A percentile compares a stretch with the other conserved stretches of the same genome.
Evolutionary conservation across 2,797 vertebrate species (phyloP).

Genomic region (Eulemur albifrons): DNA sequence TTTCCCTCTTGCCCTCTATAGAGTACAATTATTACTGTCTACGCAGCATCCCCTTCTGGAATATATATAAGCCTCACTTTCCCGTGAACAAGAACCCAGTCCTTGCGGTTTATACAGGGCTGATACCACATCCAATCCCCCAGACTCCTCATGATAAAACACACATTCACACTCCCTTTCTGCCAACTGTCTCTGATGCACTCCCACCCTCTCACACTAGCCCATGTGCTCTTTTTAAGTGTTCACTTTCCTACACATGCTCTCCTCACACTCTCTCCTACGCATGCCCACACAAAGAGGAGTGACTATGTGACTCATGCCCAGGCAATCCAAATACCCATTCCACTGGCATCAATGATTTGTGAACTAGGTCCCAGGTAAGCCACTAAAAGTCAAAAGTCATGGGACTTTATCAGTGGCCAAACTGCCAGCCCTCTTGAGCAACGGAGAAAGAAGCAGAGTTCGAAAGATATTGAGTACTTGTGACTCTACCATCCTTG

Average conservation of each 20-base stretch:
- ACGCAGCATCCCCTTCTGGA: neutral
- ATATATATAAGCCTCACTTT: neutral
- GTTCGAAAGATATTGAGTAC: neutral
- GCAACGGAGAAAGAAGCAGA: neutral
- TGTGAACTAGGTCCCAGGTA: neutral
- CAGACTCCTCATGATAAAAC: neutral
- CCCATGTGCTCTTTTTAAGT: neutral
- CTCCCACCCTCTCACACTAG: neutral
- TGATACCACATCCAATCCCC: neutral
- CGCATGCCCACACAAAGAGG: neutral
- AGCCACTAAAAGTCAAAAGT: neutral
- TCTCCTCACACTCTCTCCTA: neutral
- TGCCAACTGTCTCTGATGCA: neutral
- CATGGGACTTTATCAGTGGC: neutral
- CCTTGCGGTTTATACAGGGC: neutral
- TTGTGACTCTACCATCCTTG: neutral
- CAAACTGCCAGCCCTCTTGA: neutral
- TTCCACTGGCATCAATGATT: neutral
- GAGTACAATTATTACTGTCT: neutral
- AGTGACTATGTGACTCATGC: neutral
- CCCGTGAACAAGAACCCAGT: neutral
- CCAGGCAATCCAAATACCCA: neutral
- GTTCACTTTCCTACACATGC: neutral
- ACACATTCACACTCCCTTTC: neutral
- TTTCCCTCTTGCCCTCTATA: neutral